These are phyloP conservation scores for Anseranas semipalmata DNA, from an alignment of 2,113 vertebrate genomes.

Conservation along the genomic window DNA sequence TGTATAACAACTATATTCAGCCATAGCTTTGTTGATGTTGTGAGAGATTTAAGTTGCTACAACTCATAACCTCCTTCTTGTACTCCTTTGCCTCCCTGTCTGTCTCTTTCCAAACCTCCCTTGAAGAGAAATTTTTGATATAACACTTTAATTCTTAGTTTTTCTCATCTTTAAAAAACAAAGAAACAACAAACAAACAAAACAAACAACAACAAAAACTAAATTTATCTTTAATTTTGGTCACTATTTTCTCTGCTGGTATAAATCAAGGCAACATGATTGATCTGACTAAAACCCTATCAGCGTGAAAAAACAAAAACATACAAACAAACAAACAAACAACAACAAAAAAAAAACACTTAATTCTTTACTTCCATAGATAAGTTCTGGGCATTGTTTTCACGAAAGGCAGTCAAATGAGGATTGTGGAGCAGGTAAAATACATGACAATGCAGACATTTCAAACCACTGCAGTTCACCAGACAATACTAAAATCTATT, in stretches of 20 bases:
- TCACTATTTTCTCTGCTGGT: neutral
- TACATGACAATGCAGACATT: neutral
- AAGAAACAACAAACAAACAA: neutral
- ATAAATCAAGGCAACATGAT: neutral
- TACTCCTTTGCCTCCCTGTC: neutral
- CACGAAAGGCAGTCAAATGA: neutral
- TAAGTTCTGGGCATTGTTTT: neutral
- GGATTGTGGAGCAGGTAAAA: neutral
- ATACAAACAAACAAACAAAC: no score
- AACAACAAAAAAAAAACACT: neutral
- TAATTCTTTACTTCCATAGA: neutral
- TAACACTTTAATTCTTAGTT: neutral
- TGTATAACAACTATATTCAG: neutral
- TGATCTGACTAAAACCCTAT: neutral
- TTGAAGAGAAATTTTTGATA: neutral
- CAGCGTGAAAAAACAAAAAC: neutral
- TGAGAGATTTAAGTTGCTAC: neutral
- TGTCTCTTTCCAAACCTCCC: neutral
- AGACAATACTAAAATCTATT: neutral
- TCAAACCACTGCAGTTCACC: neutral
- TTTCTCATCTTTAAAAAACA: neutral
- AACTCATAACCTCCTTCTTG: neutral
- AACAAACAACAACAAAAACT: neutral
- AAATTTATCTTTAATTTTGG: neutral
- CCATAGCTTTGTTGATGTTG: neutral